Conservation (phyloP, 2,113 vertebrate genomes). For the rat (Rattus norvegicus) region DNA sequence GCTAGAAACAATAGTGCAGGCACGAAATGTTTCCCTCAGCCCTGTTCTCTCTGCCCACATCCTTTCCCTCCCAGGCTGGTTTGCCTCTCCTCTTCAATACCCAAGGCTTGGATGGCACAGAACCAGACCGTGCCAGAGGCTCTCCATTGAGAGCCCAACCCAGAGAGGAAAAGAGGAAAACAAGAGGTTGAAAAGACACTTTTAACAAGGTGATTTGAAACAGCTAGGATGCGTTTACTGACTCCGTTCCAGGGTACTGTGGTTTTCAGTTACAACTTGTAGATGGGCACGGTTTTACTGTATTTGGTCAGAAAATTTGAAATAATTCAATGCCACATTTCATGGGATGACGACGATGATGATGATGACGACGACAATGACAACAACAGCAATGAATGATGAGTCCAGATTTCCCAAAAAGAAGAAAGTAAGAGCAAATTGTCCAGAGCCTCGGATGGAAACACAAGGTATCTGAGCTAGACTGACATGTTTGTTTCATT, state of each 20-base stretch:
- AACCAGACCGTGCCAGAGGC: background rate
- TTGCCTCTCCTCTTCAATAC: background rate
- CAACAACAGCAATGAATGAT: background rate
- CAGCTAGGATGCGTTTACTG: background rate
- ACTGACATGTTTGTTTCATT: background rate
- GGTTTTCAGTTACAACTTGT: conserved; percentile 35
- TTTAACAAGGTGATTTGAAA: conserved; percentile 38
- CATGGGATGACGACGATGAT: background rate
- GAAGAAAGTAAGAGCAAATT: background rate
- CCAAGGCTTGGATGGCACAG: background rate
- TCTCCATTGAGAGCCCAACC: background rate
- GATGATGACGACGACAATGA: no score
- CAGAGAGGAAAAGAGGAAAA: background rate
- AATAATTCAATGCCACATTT: background rate
- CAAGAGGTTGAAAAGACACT: conserved; percentile 38
- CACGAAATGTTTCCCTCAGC: fast-evolving
- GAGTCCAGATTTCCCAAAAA: background rate
- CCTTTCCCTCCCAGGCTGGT: background rate
- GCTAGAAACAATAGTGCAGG: background rate
- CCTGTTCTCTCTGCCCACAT: background rate
- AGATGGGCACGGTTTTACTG: background rate
- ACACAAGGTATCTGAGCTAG: background rate
- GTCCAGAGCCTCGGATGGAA: background rate
- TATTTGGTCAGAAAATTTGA: conserved; percentile 39
- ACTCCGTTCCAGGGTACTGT: background rate